Evolutionary conservation across 2,113 vertebrate species (phyloP).

Genomic region (Clarias magur): DNA sequence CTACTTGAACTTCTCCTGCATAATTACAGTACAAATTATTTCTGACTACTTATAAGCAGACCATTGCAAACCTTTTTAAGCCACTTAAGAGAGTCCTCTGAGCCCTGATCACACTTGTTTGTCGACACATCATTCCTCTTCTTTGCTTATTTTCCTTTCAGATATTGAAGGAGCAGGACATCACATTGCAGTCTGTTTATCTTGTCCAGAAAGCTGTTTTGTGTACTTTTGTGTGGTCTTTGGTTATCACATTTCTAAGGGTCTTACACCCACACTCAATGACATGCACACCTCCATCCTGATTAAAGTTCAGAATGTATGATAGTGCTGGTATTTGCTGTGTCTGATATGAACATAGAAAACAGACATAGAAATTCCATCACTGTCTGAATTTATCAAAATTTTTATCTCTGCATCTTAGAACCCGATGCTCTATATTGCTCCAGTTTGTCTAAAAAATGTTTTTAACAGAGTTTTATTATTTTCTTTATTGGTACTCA

Average conservation of each 20-base stretch:
- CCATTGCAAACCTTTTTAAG: background rate
- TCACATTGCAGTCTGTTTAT: slow-evolving; percentile 30
- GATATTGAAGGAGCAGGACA: background rate
- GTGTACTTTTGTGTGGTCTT: slow-evolving; percentile 16
- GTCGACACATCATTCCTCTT: slow-evolving; percentile 3
- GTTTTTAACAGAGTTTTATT: too few species aligned
- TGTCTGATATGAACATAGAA: too few species aligned
- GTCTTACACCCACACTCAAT: background rate
- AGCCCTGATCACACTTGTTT: background rate
- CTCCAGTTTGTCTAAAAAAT: too few species aligned
- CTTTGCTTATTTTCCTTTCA: background rate
- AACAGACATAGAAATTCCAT: too few species aligned
- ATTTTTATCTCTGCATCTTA: too few species aligned
- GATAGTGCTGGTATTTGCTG: background rate
- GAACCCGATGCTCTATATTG: too few species aligned
- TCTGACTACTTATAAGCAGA: background rate
- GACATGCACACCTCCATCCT: background rate
- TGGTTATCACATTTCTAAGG: background rate
- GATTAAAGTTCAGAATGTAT: background rate
- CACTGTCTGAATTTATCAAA: too few species aligned
- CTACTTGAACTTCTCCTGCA: background rate
- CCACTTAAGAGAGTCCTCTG: background rate
- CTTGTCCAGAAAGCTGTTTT: slow-evolving; percentile 12
- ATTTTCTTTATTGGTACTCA: too few species aligned
- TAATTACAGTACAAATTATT: background rate